These are phyloP conservation scores for Acrocera orbiculus DNA, from an alignment of 2,888 invertebrate genomes.

Conservation along the genomic window DNA sequence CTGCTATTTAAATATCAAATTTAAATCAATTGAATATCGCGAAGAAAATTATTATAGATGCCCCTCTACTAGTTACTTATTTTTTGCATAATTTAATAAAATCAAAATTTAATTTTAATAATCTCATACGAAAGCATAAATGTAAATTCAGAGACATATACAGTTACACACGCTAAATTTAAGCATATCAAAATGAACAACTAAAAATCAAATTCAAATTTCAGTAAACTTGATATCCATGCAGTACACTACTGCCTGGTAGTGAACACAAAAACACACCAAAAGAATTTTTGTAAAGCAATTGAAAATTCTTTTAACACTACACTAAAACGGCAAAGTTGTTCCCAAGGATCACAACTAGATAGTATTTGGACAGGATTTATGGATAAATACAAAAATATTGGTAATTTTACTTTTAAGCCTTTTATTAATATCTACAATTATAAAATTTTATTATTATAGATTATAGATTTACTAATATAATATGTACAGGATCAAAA, in stretches of 20 bases:
- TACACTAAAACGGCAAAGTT: constrained; percentile 10
- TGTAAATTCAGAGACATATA: too few species aligned
- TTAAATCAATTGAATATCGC: too few species aligned
- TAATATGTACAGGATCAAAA: constrained; percentile 26
- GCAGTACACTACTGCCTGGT: constrained; percentile 30
- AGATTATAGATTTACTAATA: constrained; percentile 17
- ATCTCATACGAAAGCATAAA: background rate
- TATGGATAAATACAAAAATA: constrained; percentile 20
- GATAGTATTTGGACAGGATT: constrained; percentile 22
- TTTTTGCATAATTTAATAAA: too few species aligned
- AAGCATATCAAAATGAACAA: too few species aligned
- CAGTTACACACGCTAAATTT: too few species aligned
- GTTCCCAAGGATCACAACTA: constrained; percentile 16
- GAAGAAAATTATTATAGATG: too few species aligned
- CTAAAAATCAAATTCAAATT: too few species aligned
- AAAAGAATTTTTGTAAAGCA: constrained; percentile 19
- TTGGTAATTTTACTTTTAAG: constrained; percentile 17
- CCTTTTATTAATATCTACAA: too few species aligned
- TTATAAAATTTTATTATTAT: constrained; percentile 1
- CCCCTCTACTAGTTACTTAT: too few species aligned
- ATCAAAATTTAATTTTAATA: constrained; percentile 5
- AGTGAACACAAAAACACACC: constrained; percentile 17
- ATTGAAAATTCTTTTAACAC: constrained; percentile 17
- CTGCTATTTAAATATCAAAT: too few species aligned
- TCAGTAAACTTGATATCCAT: constrained; percentile 24